A percentile compares a stretch with the other conserved stretches of the same genome.
Evolutionary conservation across 2,888 invertebrate genomes (phyloP).

Genomic region (Cantharis rustica): DNA sequence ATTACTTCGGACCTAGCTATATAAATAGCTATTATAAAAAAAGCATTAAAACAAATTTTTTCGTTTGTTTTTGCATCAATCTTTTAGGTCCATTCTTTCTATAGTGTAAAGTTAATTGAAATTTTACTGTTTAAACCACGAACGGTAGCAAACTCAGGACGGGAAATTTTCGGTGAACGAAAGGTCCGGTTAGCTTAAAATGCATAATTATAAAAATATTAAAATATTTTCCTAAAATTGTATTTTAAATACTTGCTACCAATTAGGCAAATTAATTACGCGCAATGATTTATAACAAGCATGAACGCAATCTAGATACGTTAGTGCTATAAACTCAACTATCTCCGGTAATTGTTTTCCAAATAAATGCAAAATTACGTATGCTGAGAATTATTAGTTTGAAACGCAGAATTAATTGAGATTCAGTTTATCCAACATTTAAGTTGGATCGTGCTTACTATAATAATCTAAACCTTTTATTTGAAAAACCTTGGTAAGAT

Average conservation of each 20-base stretch:
- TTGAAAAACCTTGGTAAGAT: background rate
- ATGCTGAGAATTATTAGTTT: background rate
- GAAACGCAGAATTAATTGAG: background rate
- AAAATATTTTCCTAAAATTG: background rate
- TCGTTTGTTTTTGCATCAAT: too few species aligned
- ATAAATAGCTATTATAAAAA: too few species aligned
- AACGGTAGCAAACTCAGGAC: too few species aligned
- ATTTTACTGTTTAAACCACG: too few species aligned
- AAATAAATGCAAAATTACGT: background rate
- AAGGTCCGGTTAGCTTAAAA: background rate
- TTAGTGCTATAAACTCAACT: background rate
- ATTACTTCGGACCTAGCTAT: too few species aligned
- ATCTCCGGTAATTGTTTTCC: background rate
- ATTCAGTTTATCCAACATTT: background rate
- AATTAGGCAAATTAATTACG: background rate
- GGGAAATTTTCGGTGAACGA: too few species aligned
- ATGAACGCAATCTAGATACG: background rate
- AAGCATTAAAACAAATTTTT: too few species aligned
- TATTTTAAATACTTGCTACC: background rate
- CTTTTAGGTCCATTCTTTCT: too few species aligned
- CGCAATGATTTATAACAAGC: background rate
- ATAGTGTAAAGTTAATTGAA: too few species aligned
- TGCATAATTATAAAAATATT: background rate
- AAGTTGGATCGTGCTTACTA: background rate
- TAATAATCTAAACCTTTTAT: background rate